Base-by-base conservation (phyloP, 2,888 invertebrate genomes). In the Oasisia sp. region DNA sequence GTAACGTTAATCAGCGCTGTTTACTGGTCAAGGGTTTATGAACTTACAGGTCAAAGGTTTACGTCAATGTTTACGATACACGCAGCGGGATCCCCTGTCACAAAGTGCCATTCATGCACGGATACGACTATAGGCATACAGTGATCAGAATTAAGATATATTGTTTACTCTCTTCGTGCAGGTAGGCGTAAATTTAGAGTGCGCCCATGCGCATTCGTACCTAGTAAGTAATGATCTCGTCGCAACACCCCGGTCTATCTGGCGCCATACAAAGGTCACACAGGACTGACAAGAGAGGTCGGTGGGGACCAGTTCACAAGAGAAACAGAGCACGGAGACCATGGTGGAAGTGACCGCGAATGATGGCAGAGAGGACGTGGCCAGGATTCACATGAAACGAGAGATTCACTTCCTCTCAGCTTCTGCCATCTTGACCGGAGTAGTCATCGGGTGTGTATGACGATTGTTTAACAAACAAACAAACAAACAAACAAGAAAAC, bases 351-450 rank as follows among this genome's bases (percentile, higher is more conserved):
- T 74, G 2, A 74, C 19, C 14, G 74, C 19, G 74, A 74, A 14
- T 19, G 27, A 74, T 74, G 74, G 27, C 74, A 27, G 27, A 74
- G 74, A 74, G 27, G 74, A 27, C 27, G 74, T 27, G 5, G n/a
- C 27, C 14, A 27, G 5, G 74, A 74, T 90, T 7, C 90, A 32
- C 14, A 90, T 90, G 90, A 90, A n/a, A 44, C n/a, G 90, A 44
- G 4, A 90, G 90, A 90, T 90, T 7, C n/a, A 90, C 90, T 90
- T 90, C 90, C 44, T 90, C 19, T 90, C 90, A 90, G 90, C 90
- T 4, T 90, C 32, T 27, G 44, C 38, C 32, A 90, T 90, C 90
- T 14, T 90, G 32, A 44, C 90, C 27, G 90, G 90, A n/a, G 32
- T 90, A 7, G 32, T 90, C 38, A 90, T 90, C 19, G 90, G 90